phyloP scores from a whole-genome alignment of 2,113 vertebrate species.

The Paramormyrops kingsleyae region DNA sequence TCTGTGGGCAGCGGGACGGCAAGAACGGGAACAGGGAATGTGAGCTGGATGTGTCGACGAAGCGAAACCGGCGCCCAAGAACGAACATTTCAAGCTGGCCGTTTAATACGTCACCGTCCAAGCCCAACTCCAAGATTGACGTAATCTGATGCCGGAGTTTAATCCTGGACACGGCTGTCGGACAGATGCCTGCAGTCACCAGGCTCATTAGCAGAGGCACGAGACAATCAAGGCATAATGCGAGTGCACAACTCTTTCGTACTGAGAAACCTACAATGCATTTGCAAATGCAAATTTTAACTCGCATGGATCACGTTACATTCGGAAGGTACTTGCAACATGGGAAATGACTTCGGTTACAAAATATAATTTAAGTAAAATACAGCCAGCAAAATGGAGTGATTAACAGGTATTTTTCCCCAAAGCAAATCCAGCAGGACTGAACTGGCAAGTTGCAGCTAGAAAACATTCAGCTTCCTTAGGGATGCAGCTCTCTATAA shows the following conservation, averaged over 20 bases:
- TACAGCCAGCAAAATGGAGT: not conserved
- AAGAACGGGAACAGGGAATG: not conserved
- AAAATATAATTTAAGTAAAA: not conserved
- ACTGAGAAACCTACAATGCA: not conserved
- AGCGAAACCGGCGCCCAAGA: not conserved
- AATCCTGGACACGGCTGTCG: not conserved
- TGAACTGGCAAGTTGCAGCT: not conserved
- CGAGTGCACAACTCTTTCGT: not conserved
- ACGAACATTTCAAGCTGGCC: constrained; percentile 16
- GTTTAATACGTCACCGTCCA: constrained; percentile 25
- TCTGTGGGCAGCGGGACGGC: not conserved
- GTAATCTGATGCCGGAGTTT: constrained; percentile 11
- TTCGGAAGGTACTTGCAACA: not conserved
- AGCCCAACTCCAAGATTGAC: constrained; percentile 24
- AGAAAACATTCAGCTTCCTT: not conserved
- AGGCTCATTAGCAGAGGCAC: constrained; percentile 6
- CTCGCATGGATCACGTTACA: not conserved
- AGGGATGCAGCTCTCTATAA: not conserved
- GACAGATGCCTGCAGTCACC: not conserved
- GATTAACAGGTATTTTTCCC: not conserved
- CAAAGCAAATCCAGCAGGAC: not conserved
- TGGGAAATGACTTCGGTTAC: not conserved
- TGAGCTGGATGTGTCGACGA: not conserved
- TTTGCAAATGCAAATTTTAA: not conserved
- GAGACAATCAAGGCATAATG: not conserved